These are phyloP conservation scores for Neotragus moschatus DNA, from an alignment of 2,113 vertebrate species.

Conservation along the genomic window DNA sequence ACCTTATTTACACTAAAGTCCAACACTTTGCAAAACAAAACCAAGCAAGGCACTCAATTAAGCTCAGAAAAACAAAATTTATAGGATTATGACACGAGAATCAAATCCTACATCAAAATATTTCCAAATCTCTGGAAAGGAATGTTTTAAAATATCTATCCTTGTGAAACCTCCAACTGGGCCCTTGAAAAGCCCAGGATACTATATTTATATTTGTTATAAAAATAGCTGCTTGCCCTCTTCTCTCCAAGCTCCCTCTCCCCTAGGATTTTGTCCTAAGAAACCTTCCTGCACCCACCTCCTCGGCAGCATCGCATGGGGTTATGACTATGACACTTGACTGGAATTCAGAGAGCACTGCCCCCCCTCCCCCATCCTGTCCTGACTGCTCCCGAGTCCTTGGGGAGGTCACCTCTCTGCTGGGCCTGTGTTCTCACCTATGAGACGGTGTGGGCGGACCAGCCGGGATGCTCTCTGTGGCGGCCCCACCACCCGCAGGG, in stretches of 20 bases:
- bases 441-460: neutral
- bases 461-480: neutral
- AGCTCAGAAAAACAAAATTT: neutral
- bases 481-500: rapidly evolving
- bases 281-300: neutral
- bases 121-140: neutral
- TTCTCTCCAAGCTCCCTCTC: neutral
- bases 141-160: slow-evolving; percentile 13
- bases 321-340: too few species aligned
- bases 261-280: neutral
- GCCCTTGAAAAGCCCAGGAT: neutral
- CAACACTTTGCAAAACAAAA: neutral
- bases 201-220: neutral
- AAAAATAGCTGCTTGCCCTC: neutral
- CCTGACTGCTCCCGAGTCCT: rapidly evolving
- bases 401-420: neutral
- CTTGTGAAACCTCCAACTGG: neutral
- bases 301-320: neutral
- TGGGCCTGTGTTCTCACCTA: neutral
- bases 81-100: neutral
- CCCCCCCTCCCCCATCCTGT: neutral
- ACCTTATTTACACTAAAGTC: neutral
- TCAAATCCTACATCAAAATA: slow-evolving; percentile 13
- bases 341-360: neutral
- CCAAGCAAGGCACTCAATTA: neutral